A percentile compares a stretch with the other conserved stretches of the same genome.
Evolutionary conservation across 2,888 invertebrate species (phyloP).

Genomic region (Callinectes sapidus): DNA sequence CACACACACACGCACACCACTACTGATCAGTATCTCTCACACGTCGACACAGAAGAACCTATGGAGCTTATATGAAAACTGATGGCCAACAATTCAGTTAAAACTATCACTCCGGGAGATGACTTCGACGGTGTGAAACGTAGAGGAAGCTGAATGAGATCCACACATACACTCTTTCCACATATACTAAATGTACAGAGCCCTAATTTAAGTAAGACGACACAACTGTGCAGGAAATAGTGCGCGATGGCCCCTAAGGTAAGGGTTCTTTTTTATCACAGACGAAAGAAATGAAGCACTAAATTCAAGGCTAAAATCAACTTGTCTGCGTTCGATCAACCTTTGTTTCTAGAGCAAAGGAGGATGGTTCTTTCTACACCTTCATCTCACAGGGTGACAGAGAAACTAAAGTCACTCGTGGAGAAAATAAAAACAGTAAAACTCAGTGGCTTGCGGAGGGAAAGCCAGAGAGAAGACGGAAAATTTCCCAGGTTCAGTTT

Average conservation of each 20-base stretch:
- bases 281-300: not conserved
- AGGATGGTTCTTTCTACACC: not conserved
- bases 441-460: not conserved
- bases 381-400: not conserved
- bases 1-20: not conserved
- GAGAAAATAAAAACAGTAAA: not conserved
- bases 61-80: not conserved
- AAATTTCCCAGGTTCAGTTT: not conserved
- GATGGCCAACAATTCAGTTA: not conserved
- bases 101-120: not conserved
- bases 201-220: not conserved
- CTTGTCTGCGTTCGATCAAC: not conserved
- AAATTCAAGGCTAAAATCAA: constrained; percentile 2
- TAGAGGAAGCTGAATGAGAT: not conserved
- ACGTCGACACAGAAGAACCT: not conserved
- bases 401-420: constrained; percentile 9
- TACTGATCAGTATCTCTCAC: not conserved
- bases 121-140: not conserved
- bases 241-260: not conserved
- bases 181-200: not conserved
- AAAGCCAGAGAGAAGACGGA: not conserved
- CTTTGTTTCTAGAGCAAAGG: not conserved
- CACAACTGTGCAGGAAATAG: not conserved
- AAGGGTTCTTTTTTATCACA: not conserved
- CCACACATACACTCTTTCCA: not conserved